phyloP scores from a whole-genome alignment of 1,140 invertebrate species.

The Maconellicoccus hirsutus region DNA sequence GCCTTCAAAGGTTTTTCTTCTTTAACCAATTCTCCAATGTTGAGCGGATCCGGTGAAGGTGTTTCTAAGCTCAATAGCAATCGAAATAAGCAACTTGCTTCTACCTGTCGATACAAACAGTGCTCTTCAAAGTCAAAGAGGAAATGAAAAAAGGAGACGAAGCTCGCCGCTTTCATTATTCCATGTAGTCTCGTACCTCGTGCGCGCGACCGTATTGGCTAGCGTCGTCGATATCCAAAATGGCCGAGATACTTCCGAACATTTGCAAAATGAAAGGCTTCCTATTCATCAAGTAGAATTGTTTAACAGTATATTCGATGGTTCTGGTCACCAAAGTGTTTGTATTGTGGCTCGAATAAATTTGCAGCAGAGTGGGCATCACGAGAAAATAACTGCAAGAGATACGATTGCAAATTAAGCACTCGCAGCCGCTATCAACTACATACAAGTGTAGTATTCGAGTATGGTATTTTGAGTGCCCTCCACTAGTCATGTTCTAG shows the following conservation, averaged over 20 bases:
- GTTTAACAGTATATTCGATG: conserved; percentile 94
- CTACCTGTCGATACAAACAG: conserved; percentile 47
- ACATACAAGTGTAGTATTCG: no score
- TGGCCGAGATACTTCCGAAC: conserved; percentile 95
- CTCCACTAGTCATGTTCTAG: no score
- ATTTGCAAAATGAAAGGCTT: conserved; percentile 98
- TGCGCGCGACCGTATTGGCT: conserved; percentile 77
- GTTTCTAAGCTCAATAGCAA: conserved; percentile 84
- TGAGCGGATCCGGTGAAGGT: conserved; percentile 83
- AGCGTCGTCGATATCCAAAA: conserved; percentile 85
- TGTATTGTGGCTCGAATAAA: conserved; percentile 96
- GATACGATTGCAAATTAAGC: background rate
- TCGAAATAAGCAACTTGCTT: conserved; percentile 80
- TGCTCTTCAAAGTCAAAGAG: no score
- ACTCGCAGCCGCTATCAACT: no score
- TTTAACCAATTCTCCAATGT: conserved; percentile 89
- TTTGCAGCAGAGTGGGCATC: conserved; percentile 90
- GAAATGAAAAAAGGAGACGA: no score
- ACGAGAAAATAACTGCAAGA: conserved; percentile 77
- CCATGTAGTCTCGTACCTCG: conserved; percentile 46
- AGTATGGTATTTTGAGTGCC: no score
- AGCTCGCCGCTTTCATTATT: no score
- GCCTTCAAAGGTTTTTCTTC: conserved; percentile 93
- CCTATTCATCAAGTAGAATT: conserved; percentile 95
- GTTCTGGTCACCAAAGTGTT: conserved; percentile 89